Base-by-base conservation (phyloP, 2,888 invertebrate genomes). In the Cremastinae sp. region DNA sequence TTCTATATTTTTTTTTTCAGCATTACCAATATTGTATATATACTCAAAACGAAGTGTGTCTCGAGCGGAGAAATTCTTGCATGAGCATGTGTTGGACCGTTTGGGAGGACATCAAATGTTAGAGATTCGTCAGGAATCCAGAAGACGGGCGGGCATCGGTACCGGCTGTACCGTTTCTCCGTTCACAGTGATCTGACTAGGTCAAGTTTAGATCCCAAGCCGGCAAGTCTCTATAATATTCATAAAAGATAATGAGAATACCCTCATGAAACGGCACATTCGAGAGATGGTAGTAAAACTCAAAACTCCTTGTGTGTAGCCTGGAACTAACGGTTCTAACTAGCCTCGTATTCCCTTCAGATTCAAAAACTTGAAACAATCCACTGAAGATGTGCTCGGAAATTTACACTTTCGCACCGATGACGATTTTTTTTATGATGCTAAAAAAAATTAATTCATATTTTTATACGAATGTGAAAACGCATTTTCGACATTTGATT, bases 111-210 rank as follows among this genome's bases (percentile, higher is more conserved):
- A n/a, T 49, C n/a, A n/a, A n/a, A n/a, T n/a, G n/a, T 68, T 28
- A 14, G n/a, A 49, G 45, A 18, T 41, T 56, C 14, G 56, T 68
- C 8, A 12, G 62, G 66, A 74, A 55, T 74, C 12, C 49, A 62
- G 62, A 68, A 22, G 61, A 62, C 51, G 66, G 43, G 43, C 62
- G 45, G 75, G 9, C 12, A 62, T 61, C 49, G 66, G 55, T 37
- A 75, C 59, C 16, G 35, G 61, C 71, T 71, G 56, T 71, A 71
- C 66, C 66, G 71, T 75, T 75, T 43, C 39, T 61, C 56, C 71
- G 16, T 51, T 47, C 41, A 20, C 22, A 16, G 16, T 51, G 37
- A n/a, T 14, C 62, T 66, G 35, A 71, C 51, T 75, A 59, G 61
- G 71, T 71, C 75, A 71, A 71, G 71, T 62, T 75, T 71, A 49